phyloP scores from a whole-genome alignment of 2,888 invertebrate genomes.

The Temnothorax rugatulus region DNA sequence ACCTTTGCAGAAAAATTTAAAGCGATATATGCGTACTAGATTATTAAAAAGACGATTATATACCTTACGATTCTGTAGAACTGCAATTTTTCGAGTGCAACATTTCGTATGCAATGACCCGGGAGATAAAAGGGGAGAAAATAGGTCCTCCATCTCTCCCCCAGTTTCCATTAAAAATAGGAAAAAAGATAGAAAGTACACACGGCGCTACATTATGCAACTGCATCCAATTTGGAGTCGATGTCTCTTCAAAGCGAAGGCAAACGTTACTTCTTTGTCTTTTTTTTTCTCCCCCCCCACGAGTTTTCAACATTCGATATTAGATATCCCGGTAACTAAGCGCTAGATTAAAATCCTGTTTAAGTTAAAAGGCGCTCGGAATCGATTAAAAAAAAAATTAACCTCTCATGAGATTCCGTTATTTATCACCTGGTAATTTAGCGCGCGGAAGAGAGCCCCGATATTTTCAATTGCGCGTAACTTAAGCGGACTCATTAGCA shows the following conservation, averaged over 20 bases:
- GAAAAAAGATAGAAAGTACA: background rate
- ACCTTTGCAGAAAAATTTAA: background rate
- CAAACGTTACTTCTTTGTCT: background rate
- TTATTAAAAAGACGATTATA: background rate
- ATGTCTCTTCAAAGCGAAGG: background rate
- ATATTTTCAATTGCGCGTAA: background rate
- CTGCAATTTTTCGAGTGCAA: background rate
- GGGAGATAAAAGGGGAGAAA: background rate
- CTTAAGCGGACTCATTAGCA: background rate
- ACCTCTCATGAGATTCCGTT: background rate
- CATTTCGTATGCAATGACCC: constrained; percentile 16
- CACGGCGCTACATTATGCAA: constrained; percentile 6
- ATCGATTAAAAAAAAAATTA: constrained; percentile 22
- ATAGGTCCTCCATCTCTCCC: background rate
- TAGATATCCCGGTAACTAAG: background rate
- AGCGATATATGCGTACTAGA: background rate
- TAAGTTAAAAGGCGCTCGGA: background rate
- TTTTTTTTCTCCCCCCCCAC: background rate
- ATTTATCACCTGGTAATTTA: constrained; percentile 20
- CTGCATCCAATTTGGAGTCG: constrained; percentile 15
- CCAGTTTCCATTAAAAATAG: background rate
- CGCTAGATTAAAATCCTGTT: background rate
- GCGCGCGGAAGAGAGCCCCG: background rate
- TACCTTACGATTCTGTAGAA: background rate
- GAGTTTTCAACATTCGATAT: constrained; percentile 20